A percentile compares a stretch with the other conserved stretches of the same genome.
Conservation (phyloP, 2,797 vertebrate genomes). For the Neosalanx taihuensis region DNA sequence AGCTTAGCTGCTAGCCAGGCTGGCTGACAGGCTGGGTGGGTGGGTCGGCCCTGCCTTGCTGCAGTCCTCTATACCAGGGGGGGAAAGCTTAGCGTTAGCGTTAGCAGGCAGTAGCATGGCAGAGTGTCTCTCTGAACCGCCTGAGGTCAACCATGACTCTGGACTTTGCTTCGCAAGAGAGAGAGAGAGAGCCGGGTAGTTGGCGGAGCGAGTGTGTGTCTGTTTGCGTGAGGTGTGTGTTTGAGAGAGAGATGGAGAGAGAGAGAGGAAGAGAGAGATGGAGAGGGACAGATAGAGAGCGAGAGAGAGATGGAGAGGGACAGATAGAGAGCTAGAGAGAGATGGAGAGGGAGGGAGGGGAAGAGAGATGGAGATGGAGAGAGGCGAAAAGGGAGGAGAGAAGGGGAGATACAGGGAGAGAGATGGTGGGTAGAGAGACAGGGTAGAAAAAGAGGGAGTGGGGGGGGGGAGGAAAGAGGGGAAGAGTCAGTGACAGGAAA, state of each 20-base stretch:
- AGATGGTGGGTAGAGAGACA: too few relatives aligned
- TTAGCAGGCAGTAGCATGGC: conserved; percentile 26
- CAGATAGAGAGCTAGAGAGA: too few relatives aligned
- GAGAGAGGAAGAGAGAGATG: too few relatives aligned
- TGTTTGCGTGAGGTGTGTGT: conserved; percentile 11
- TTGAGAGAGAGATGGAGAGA: background rate
- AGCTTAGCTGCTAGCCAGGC: background rate
- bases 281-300: too few relatives aligned
- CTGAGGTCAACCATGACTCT: conserved; percentile 44
- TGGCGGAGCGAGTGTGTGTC: conserved; percentile 24
- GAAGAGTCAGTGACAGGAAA: background rate
- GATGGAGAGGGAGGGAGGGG: too few relatives aligned
- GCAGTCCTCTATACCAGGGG: background rate
- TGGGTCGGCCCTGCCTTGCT: background rate
- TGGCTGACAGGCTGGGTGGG: too few relatives aligned
- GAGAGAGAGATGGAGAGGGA: too few relatives aligned
- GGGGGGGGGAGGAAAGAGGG: conserved; percentile 1
- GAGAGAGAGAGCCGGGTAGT: conserved; percentile 1
- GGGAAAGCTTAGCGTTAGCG: conserved; percentile 15
- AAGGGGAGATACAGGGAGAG: too few relatives aligned
- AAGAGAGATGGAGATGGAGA: too few relatives aligned
- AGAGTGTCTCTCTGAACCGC: conserved; percentile 48
- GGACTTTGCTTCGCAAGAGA: conserved; percentile 59
- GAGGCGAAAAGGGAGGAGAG: too few relatives aligned
- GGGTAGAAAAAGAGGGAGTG: background rate